These are phyloP conservation scores for Monomorium pharaonis DNA, from an alignment of 1,140 invertebrate genomes.

Conservation along the genomic window DNA sequence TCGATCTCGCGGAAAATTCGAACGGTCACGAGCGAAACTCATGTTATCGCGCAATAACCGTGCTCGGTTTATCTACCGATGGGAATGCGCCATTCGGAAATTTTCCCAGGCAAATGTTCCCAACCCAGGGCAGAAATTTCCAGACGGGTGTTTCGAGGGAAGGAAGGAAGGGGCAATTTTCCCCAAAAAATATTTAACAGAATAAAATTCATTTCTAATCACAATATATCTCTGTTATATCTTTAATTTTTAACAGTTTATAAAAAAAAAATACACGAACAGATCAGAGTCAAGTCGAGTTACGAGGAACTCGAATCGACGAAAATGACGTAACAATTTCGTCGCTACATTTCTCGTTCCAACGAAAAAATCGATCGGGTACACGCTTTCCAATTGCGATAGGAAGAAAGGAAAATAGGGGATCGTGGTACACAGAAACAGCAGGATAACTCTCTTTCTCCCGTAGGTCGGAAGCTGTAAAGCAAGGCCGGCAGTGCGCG, in stretches of 20 bases:
- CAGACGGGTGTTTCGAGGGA: background rate
- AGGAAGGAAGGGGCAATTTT: background rate
- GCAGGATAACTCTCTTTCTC: slow-evolving; percentile 20
- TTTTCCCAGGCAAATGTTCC: slow-evolving; percentile 50
- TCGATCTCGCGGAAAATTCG: slow-evolving; percentile 49
- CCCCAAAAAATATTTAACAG: background rate
- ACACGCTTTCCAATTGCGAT: background rate
- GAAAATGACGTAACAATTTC: background rate
- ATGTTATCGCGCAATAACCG: slow-evolving; percentile 54
- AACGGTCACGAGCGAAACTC: slow-evolving; percentile 41
- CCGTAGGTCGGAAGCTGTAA: background rate
- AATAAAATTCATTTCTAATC: slow-evolving; percentile 7
- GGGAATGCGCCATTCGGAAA: slow-evolving; percentile 55
- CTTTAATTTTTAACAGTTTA: background rate
- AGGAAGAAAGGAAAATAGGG: background rate
- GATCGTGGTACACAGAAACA: slow-evolving; percentile 9
- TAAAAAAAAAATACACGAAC: background rate
- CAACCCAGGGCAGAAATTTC: slow-evolving; percentile 10
- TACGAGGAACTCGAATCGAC: background rate
- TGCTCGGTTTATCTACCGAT: slow-evolving; percentile 45
- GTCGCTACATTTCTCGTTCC: background rate
- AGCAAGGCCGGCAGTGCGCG: background rate
- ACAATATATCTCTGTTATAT: background rate
- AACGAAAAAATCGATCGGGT: background rate
- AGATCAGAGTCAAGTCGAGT: background rate